Evolutionary conservation across 1,140 invertebrate species (phyloP).

Genomic region (Cotesia glomerata): DNA sequence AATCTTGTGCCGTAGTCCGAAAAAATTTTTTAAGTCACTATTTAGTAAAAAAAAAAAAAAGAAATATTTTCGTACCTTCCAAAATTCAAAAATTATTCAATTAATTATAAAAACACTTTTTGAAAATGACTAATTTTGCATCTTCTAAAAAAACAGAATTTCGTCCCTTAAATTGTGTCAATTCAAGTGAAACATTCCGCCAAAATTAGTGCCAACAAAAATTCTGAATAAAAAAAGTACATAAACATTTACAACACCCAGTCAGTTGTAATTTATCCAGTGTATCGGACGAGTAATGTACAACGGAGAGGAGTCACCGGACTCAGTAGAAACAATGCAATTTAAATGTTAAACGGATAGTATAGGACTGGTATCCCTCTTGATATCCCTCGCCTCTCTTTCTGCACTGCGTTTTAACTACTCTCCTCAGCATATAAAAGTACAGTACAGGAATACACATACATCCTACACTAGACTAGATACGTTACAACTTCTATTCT

Average conservation of each 20-base stretch:
- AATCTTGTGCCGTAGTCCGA: no score
- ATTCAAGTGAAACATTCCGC: background rate
- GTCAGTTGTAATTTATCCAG: constrained; percentile 36
- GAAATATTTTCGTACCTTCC: no score
- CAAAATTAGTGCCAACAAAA: no score
- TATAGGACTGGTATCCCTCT: constrained; percentile 18
- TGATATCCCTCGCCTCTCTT: background rate
- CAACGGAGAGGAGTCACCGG: constrained; percentile 25
- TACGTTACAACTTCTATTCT: background rate
- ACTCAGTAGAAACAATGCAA: constrained; percentile 54
- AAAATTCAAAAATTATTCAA: no score
- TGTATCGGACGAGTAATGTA: constrained; percentile 16
- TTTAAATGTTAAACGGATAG: constrained; percentile 54
- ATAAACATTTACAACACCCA: background rate
- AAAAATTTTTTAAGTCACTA: no score
- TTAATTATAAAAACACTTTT: no score
- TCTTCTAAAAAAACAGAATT: no score
- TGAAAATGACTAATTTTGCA: no score
- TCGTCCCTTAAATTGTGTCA: no score
- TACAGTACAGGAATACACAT: background rate
- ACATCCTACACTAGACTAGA: background rate
- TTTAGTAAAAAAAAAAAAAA: no score
- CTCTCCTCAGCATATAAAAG: background rate
- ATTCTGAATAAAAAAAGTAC: no score
- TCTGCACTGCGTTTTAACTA: background rate